A percentile compares a stretch with the other conserved stretches of the same genome.
Evolutionary conservation across 1,140 invertebrate species (phyloP).

Genomic region (Orchestia grillus): DNA sequence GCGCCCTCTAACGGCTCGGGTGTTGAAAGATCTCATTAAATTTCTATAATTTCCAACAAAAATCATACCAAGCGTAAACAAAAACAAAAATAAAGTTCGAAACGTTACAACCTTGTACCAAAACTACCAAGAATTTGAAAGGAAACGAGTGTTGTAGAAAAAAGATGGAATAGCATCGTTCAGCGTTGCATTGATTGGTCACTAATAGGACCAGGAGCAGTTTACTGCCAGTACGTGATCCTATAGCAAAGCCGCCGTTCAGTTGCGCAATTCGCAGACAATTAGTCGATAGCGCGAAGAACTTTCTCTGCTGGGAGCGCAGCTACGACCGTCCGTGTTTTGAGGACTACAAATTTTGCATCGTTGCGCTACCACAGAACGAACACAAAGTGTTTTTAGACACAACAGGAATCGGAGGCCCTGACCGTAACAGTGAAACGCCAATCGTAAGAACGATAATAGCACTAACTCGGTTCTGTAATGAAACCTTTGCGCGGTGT

Average conservation of each 20-base stretch:
- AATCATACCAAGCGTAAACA: not conserved
- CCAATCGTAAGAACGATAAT: not conserved
- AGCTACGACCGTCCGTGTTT: not conserved
- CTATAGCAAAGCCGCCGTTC: not conserved
- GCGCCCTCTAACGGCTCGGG: not conserved
- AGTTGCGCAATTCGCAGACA: slow-evolving; percentile 4
- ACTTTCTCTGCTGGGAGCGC: not conserved
- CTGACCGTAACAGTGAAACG: not conserved
- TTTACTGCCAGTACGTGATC: slow-evolving; percentile 39
- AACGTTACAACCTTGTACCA: not conserved
- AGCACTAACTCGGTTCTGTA: not conserved
- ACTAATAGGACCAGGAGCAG: not conserved
- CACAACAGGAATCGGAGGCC: not conserved
- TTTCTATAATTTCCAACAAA: not conserved
- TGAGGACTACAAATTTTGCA: not conserved
- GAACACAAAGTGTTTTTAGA: not conserved
- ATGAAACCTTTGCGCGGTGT: not conserved
- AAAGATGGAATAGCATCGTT: not conserved
- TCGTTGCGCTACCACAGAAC: not conserved
- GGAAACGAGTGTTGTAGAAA: not conserved
- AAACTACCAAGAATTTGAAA: not conserved
- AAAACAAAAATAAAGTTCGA: not conserved
- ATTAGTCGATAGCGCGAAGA: slow-evolving; percentile 8
- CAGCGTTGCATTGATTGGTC: not conserved
- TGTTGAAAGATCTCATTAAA: not conserved